Percentiles rank a stretch among this genome's conserved stretches.
phyloP scores from a whole-genome alignment of 2,888 invertebrate genomes.

The Clostera curtula region DNA sequence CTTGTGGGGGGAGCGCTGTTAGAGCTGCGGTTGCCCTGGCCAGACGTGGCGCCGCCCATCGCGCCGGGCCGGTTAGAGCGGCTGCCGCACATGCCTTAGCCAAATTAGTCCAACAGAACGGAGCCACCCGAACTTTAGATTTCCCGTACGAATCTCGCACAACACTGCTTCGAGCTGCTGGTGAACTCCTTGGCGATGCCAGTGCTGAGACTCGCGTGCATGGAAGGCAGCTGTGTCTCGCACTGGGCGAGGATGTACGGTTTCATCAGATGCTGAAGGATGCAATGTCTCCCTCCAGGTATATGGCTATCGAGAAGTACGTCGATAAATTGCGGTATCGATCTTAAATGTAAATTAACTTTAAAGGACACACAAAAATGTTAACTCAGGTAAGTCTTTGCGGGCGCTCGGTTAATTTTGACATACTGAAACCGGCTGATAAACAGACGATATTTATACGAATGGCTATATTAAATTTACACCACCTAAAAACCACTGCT shows the following conservation, averaged over 20 bases:
- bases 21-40: slow-evolving; percentile 80
- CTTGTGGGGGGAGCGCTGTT: slow-evolving; percentile 81
- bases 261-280: slow-evolving; percentile 86
- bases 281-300: slow-evolving; percentile 84
- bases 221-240: slow-evolving; percentile 85
- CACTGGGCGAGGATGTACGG: slow-evolving; percentile 81
- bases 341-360: slow-evolving; percentile 17
- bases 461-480: no score
- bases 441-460: no score
- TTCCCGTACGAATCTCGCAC: slow-evolving; percentile 86
- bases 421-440: no score
- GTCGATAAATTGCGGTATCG: slow-evolving; percentile 73
- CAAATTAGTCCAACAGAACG: slow-evolving; percentile 81
- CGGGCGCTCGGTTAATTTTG: no score
- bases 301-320: slow-evolving; percentile 89
- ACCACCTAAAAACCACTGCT: no score
- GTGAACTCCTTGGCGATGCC: slow-evolving; percentile 89
- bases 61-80: slow-evolving; percentile 90
- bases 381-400: no score
- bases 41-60: slow-evolving; percentile 84
- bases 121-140: slow-evolving; percentile 81
- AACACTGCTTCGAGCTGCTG: slow-evolving; percentile 85
- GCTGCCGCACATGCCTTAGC: slow-evolving; percentile 87
- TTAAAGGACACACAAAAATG: background rate
- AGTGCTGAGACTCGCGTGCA: slow-evolving; percentile 88